These are phyloP conservation scores for Turritopsis dohrnii DNA, from an alignment of 30 jellyfish, hydroid and myxozoan species.

Conservation along the genomic window DNA sequence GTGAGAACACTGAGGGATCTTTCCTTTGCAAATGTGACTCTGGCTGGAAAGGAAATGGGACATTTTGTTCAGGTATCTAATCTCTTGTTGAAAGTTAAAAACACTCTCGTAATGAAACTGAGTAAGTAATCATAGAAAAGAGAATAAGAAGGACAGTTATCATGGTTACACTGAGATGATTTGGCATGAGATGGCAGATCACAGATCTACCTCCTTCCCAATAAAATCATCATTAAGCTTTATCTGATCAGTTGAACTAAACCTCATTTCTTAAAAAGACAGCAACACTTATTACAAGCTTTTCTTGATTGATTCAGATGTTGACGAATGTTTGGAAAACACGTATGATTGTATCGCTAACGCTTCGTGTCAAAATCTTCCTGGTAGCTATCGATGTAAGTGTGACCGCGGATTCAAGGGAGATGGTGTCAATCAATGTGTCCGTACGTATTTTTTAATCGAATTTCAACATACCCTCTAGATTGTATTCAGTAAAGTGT, in stretches of 20 bases:
- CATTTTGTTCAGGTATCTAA: slow-evolving; percentile 30
- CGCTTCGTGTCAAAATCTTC: slow-evolving; percentile 69
- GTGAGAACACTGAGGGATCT: slow-evolving; percentile 63
- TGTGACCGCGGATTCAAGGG: slow-evolving; percentile 86
- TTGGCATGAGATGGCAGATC: too few relatives aligned
- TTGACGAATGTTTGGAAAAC: slow-evolving; percentile 68
- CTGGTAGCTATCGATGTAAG: slow-evolving; percentile 76
- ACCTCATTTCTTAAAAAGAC: too few relatives aligned
- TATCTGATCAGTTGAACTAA: too few relatives aligned
- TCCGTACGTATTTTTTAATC: slow-evolving; percentile 23
- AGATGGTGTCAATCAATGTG: slow-evolving; percentile 45
- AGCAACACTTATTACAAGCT: neutral
- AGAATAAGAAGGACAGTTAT: too few relatives aligned
- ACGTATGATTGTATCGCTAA: slow-evolving; percentile 51
- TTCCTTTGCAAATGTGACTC: slow-evolving; percentile 76
- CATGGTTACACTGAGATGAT: too few relatives aligned
- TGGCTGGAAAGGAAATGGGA: slow-evolving; percentile 78
- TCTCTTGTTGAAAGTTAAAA: too few relatives aligned
- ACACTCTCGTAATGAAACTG: too few relatives aligned
- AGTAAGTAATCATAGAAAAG: too few relatives aligned
- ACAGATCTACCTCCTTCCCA: too few relatives aligned
- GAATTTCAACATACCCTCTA: too few relatives aligned
- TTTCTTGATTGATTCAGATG: slow-evolving; percentile 24
- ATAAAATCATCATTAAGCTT: too few relatives aligned
- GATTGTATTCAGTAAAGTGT: too few relatives aligned